phyloP scores from a whole-genome alignment of 2,113 vertebrate genomes.

The Rhea americana region DNA sequence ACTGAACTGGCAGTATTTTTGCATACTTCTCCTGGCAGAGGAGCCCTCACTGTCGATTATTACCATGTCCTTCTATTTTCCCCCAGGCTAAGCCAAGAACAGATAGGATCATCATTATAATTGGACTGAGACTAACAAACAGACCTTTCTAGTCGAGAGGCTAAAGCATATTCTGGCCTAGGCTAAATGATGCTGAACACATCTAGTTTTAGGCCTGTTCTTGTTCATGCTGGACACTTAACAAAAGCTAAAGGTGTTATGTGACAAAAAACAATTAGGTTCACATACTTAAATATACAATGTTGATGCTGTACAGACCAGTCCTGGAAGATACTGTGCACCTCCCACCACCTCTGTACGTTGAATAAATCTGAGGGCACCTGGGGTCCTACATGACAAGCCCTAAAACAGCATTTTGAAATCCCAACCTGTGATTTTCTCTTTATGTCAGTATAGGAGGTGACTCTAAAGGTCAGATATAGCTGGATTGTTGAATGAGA shows the following conservation, averaged over 20 bases:
- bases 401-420: not conserved
- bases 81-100: not conserved
- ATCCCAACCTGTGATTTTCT: not conserved
- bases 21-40: not conserved
- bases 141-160: not conserved
- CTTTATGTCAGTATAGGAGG: not conserved
- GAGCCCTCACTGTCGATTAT: not conserved
- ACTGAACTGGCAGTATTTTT: not conserved
- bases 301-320: not conserved
- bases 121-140: not conserved
- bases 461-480: not conserved
- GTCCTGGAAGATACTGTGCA: not conserved
- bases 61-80: not conserved
- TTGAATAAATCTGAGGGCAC: not conserved
- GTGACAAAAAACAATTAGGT: not conserved
- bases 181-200: not conserved
- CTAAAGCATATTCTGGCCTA: not conserved
- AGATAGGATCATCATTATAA: not conserved
- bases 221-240: not conserved
- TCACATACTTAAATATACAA: accelerated
- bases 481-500: not conserved
- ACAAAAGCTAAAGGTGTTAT: no score
- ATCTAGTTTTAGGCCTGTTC: not conserved
- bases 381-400: not conserved
- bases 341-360: not conserved